These are phyloP conservation scores for Istiophorus platypterus DNA, from an alignment of 2,113 vertebrate genomes.

Conservation along the genomic window DNA sequence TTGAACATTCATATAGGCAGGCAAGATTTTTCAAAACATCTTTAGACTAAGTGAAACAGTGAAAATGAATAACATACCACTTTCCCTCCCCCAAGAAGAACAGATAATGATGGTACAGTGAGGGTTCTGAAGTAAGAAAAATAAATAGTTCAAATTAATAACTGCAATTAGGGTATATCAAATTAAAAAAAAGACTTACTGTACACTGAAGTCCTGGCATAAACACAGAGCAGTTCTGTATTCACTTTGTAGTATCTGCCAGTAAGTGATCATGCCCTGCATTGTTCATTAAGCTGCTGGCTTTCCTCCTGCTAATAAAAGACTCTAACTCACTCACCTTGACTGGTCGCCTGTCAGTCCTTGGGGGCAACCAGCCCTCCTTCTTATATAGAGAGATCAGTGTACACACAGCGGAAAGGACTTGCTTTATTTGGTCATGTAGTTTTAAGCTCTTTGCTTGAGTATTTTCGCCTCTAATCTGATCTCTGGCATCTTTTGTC, in stretches of 20 bases:
- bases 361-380: constrained; percentile 56
- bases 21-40: not conserved
- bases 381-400: constrained; percentile 81
- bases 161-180: constrained; percentile 1
- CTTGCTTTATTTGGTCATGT: constrained; percentile 82
- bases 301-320: constrained; percentile 73
- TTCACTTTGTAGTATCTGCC: constrained; percentile 47
- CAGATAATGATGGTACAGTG: constrained; percentile 39
- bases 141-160: constrained; percentile 32
- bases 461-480: constrained; percentile 57
- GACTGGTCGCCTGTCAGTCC: constrained; percentile 68
- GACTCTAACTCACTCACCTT: constrained; percentile 79
- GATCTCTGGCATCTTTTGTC: constrained; percentile 31
- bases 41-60: not conserved
- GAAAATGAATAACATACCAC: constrained; percentile 56
- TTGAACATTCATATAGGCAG: not conserved
- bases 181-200: constrained; percentile 13
- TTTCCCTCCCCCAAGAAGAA: constrained; percentile 48
- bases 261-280: constrained; percentile 58
- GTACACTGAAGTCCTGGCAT: constrained; percentile 37
- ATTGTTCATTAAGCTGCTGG: constrained; percentile 76
- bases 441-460: constrained; percentile 53
- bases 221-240: constrained; percentile 4
- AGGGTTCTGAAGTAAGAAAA: constrained; percentile 52
- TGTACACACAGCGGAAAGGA: constrained; percentile 46